These are phyloP conservation scores for Phytoseiulus persimilis DNA, from an alignment of 2,888 invertebrate genomes.

Conservation along the genomic window DNA sequence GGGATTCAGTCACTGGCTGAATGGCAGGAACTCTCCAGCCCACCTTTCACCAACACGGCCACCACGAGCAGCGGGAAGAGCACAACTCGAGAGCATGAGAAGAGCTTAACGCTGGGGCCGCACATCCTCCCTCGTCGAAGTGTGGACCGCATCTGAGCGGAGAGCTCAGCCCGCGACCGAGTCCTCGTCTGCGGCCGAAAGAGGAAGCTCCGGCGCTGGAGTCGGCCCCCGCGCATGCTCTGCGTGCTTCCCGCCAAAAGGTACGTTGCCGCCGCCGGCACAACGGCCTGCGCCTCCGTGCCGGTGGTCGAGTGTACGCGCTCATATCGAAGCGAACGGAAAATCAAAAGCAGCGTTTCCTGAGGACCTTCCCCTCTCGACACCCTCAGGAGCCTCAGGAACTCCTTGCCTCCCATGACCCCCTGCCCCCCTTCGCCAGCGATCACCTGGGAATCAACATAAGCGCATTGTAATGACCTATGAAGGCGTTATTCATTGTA, in stretches of 20 bases:
- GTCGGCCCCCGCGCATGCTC: constrained; percentile 8
- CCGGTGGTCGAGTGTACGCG: neutral
- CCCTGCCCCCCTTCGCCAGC: too few species aligned
- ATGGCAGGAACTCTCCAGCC: neutral
- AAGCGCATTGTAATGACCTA: too few species aligned
- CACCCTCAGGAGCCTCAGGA: too few species aligned
- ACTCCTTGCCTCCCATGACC: too few species aligned
- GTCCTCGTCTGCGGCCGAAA: constrained; percentile 17
- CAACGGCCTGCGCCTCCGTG: neutral
- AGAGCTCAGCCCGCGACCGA: neutral
- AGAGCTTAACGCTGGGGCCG: neutral
- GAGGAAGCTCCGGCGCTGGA: constrained; percentile 26
- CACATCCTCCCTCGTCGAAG: constrained; percentile 34
- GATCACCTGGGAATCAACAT: too few species aligned
- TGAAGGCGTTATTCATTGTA: too few species aligned
- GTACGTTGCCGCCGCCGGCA: neutral
- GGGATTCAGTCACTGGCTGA: neutral
- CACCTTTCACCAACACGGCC: neutral
- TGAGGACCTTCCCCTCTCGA: too few species aligned
- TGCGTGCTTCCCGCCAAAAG: neutral
- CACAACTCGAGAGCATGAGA: neutral
- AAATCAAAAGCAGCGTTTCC: too few species aligned
- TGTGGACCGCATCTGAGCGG: constrained; percentile 27
- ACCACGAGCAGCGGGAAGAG: neutral
- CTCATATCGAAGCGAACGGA: neutral